Evolutionary conservation across 2,797 vertebrate species (phyloP).

Genomic region (Psittacula echo): DNA sequence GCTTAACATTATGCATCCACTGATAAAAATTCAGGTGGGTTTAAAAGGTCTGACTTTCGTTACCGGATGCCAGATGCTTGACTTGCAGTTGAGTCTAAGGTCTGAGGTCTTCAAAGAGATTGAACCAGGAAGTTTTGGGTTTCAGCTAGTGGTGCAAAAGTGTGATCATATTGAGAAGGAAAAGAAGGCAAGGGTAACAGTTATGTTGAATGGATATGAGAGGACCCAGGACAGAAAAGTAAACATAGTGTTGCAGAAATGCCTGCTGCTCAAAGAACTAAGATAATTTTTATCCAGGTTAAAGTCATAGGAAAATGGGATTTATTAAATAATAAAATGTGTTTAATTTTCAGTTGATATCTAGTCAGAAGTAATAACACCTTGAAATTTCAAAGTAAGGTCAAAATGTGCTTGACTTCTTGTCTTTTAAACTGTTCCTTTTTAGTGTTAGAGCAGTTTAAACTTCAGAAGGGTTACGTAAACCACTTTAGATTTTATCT

Average conservation of each 20-base stretch:
- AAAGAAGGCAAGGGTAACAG: background rate
- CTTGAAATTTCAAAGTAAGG: slow-evolving; percentile 14
- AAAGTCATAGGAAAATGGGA: background rate
- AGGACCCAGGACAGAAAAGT: background rate
- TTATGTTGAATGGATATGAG: background rate
- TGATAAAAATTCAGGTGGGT: background rate
- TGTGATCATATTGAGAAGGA: background rate
- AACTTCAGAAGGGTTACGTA: background rate
- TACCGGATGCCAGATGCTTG: background rate
- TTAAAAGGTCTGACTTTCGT: background rate
- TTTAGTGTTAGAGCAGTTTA: background rate
- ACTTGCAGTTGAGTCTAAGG: background rate
- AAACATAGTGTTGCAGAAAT: background rate
- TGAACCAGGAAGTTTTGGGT: background rate
- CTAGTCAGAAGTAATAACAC: background rate
- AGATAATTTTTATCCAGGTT: background rate
- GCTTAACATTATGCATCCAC: background rate
- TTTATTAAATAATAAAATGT: background rate
- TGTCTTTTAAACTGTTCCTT: background rate
- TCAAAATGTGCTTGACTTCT: background rate
- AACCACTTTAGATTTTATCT: background rate
- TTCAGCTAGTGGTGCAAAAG: background rate
- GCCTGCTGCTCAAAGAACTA: background rate
- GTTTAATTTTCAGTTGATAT: background rate
- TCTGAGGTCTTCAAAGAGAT: background rate